Conservation (phyloP, 2,113 vertebrate genomes). For the Tychaedon coryphoeus region DNA sequence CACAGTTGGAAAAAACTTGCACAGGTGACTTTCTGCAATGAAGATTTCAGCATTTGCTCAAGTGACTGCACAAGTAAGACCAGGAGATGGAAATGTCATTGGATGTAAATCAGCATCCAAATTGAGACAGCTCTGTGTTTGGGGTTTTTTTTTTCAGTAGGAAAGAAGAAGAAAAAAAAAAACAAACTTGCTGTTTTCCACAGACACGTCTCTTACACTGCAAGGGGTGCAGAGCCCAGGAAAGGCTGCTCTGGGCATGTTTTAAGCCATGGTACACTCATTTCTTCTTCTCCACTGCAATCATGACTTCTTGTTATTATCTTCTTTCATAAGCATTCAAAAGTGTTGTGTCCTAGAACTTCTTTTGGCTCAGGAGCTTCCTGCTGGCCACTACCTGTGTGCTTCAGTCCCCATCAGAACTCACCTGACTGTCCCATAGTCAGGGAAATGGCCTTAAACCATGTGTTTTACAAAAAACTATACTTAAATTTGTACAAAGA, state of each 20-base stretch:
- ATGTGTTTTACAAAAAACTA: neutral
- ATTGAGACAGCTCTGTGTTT: neutral
- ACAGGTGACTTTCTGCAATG: neutral
- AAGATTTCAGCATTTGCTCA: neutral
- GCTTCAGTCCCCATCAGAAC: neutral
- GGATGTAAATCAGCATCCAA: neutral
- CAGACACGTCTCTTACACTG: neutral
- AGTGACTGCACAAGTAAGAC: neutral
- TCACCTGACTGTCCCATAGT: neutral
- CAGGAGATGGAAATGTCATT: neutral
- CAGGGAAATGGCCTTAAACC: neutral
- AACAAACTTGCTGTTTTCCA: neutral
- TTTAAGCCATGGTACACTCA: neutral
- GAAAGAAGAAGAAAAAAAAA: neutral
- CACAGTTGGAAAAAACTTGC: neutral
- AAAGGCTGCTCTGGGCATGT: neutral
- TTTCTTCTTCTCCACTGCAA: neutral
- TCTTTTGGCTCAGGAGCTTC: neutral
- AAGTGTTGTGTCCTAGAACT: neutral
- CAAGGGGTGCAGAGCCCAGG: neutral
- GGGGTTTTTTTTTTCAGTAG: neutral
- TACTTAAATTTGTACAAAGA: neutral
- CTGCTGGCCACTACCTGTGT: rapidly evolving
- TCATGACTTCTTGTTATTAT: neutral
- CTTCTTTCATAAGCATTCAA: neutral